Base-by-base conservation (phyloP, 2,113 vertebrate species). In the Progne subis region DNA sequence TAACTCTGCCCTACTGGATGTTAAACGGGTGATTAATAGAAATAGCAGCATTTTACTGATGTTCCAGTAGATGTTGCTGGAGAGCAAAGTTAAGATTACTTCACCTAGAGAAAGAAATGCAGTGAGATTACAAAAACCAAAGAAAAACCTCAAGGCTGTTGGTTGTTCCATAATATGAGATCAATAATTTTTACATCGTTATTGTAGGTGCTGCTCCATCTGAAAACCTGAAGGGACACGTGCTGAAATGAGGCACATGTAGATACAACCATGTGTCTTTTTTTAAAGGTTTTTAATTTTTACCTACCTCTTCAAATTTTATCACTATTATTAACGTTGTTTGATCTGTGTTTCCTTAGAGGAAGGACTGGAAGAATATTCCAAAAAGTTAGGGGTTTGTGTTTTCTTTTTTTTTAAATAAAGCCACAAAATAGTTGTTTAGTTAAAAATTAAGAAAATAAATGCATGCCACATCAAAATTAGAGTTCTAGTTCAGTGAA, bases 31-130 rank as follows among this genome's bases (percentile, higher is more conserved):
- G 97, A 98, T 97, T 98, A 97, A 97, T 97, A 97, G 92, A 97
- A 98, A 98, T 96, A 97, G 87, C 92, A 94, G 98, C 98, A 96
- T 98, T 98, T 98, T 98, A 95, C 97, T 97, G 96, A 95, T 96
- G 95, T 98, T 98, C 98, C 98, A 98, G 98, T 98, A 98, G 98
- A 98, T 98, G 98, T 97, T 98, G 98, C 98, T 98, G 97, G 94
- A 98, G 98, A 98, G 98, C 98, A 98, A 97, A 98, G 97, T 94
- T 98, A 98, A 96, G 94, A 97, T 96, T 89, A 49, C 94, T 97
- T 96, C 94, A 82, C 47, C 89, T 88, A 82, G 70, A 81, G 91
- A 93, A 90, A 96, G 94, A 96, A 97, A 96, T 95, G 93, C 94
- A 92, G 88, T 61, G 94, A 92, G 92, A 97, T 97, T 95, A 94